A percentile compares a stretch with the other conserved stretches of the same genome.
Conservation (phyloP, 2,113 vertebrate genomes). For the Tringa solitaria region DNA sequence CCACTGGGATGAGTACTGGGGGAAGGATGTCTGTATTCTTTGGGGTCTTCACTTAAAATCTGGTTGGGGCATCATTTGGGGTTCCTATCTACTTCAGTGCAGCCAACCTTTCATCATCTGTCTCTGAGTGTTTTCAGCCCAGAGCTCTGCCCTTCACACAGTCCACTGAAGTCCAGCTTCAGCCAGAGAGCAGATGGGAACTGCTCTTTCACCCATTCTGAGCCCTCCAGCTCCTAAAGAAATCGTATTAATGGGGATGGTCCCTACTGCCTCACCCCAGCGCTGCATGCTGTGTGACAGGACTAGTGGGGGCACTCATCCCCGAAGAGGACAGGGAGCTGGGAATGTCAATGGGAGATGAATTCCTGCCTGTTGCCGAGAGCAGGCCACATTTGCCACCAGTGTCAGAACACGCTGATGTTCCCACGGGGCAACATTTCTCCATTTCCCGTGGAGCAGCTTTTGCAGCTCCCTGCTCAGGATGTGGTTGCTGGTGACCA, state of each 20-base stretch:
- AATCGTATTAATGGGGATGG: not conserved
- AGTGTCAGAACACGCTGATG: not conserved
- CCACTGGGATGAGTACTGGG: not conserved
- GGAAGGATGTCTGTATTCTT: not conserved
- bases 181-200: not conserved
- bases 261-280: not conserved
- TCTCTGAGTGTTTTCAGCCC: not conserved
- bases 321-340: not conserved
- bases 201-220: not conserved
- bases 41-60: not conserved
- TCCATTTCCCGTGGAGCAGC: not conserved
- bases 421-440: not conserved
- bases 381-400: rapidly evolving
- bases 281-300: not conserved
- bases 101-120: not conserved
- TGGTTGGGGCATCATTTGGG: not conserved
- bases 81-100: not conserved
- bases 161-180: not conserved
- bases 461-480: not conserved
- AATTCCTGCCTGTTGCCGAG: not conserved
- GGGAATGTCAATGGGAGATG: not conserved
- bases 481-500: rapidly evolving
- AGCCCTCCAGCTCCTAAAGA: not conserved
- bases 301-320: not conserved
- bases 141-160: not conserved